Evolutionary conservation across 2,888 invertebrate species (phyloP), one percentile per base, ranked within the genome.

Genomic region (Eucriotettix oculatus): DNA sequence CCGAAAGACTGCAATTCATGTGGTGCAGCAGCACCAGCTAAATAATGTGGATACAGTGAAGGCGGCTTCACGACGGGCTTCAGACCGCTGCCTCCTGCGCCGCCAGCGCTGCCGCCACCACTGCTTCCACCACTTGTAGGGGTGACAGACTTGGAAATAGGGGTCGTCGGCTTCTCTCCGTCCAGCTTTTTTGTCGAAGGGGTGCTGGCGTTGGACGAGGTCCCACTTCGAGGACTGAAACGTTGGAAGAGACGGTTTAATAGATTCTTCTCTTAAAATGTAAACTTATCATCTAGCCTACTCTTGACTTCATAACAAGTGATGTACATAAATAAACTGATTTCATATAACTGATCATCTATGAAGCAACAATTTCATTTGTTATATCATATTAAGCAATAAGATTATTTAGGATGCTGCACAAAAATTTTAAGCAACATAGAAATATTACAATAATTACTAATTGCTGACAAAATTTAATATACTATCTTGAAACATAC

Each of bases 131-230:
- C 78, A 60, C 82, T 82, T 16, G 91, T 92, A 7, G 92, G 92
- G 52, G 92, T 92, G 63, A 89, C 87, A 10, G 91, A 86, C 76
- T 93, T 94, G 14, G 90, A 88, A 67, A 92, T 90, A 9, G 93
- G 93, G 42, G 94, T 93, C 64, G 87, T 85, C 11, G 93, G 90
- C 73, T 92, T 92, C 69, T 92, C 92, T 62, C 79, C 79, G 72
- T 88, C 88, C 73, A 88, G 76, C 73, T 90, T 89, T 73, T 89
- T 89, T 65, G 88, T 87, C 62, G 90, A 91, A 1, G 91, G 90
- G 43, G 90, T 90, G 67, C 90, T 90, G n/a, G 90, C 90, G 72
- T 90, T 90, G 68, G 91, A 91, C 62, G 90, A 91, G 48, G 90
- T 89, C 56, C 91, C 91, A 66, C 90, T 90, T 69, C 90, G 78